phyloP scores from a whole-genome alignment of 2,113 vertebrate species.

The Taurulus bubalis region DNA sequence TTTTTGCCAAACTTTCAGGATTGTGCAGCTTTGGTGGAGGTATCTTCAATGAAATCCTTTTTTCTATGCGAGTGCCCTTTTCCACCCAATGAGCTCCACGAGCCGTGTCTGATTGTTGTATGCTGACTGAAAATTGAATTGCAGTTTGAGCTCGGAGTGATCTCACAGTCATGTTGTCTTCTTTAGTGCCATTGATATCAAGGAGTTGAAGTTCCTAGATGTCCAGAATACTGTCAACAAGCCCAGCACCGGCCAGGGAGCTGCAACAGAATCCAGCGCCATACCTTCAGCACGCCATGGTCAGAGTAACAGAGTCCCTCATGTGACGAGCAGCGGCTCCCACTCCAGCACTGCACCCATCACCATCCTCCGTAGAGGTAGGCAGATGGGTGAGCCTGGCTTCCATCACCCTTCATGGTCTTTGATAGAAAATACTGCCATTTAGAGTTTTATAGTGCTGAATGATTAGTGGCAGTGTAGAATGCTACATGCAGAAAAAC shows the following conservation, averaged over 20 bases:
- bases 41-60: neutral
- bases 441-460: neutral
- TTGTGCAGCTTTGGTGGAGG: neutral
- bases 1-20: neutral
- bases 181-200: slow-evolving; percentile 89
- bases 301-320: slow-evolving; percentile 38
- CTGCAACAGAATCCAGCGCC: slow-evolving; percentile 58
- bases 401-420: neutral
- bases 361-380: slow-evolving; percentile 85
- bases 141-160: neutral
- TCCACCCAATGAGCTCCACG: neutral
- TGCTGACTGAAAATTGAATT: neutral
- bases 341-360: slow-evolving; percentile 80
- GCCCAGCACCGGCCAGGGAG: slow-evolving; percentile 60
- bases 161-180: neutral
- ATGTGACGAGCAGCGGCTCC: slow-evolving; percentile 28
- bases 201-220: slow-evolving; percentile 89
- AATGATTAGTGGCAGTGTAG: neutral
- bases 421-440: neutral
- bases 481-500: neutral
- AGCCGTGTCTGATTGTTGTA: neutral
- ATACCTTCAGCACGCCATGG: slow-evolving; percentile 66
- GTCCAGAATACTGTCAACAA: slow-evolving; percentile 53
- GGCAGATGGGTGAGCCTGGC: slow-evolving; percentile 14
- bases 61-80: neutral